These are phyloP conservation scores for Pelecanoides urinatrix DNA, from an alignment of 2,113 vertebrate species.

Conservation along the genomic window DNA sequence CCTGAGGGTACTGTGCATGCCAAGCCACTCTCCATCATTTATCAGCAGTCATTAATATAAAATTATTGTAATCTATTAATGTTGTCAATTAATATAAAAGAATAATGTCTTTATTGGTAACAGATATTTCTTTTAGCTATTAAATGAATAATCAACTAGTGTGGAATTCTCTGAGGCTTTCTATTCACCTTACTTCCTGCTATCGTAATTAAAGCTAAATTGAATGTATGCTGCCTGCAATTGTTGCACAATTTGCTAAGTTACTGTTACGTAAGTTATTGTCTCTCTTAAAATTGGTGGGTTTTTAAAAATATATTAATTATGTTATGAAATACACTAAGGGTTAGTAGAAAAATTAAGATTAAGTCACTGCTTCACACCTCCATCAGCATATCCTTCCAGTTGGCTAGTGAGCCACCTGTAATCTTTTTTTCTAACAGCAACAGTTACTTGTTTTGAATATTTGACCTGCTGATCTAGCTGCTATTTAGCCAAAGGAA, in stretches of 20 bases:
- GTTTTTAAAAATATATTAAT: not conserved
- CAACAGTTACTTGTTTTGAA: not conserved
- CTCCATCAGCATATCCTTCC: not conserved
- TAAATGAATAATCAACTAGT: not conserved
- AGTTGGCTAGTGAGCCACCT: not conserved
- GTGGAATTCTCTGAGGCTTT: not conserved
- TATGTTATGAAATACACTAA: not conserved
- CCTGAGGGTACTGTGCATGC: no score
- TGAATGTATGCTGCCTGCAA: not conserved
- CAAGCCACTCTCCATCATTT: no score
- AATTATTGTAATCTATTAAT: not conserved
- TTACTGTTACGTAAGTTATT: not conserved
- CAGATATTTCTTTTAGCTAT: not conserved
- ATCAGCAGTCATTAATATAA: not conserved
- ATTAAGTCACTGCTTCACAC: not conserved
- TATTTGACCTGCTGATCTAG: not conserved
- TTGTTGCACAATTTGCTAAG: not conserved
- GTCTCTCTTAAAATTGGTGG: not conserved
- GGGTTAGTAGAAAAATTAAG: not conserved
- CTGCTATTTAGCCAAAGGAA: not conserved
- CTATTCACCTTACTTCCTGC: not conserved
- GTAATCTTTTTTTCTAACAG: not conserved
- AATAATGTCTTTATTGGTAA: not conserved
- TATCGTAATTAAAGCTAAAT: not conserved
- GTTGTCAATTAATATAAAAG: not conserved